These are phyloP conservation scores for Sthenelais limicola DNA, from an alignment of 2,888 invertebrate species.

Conservation along the genomic window DNA sequence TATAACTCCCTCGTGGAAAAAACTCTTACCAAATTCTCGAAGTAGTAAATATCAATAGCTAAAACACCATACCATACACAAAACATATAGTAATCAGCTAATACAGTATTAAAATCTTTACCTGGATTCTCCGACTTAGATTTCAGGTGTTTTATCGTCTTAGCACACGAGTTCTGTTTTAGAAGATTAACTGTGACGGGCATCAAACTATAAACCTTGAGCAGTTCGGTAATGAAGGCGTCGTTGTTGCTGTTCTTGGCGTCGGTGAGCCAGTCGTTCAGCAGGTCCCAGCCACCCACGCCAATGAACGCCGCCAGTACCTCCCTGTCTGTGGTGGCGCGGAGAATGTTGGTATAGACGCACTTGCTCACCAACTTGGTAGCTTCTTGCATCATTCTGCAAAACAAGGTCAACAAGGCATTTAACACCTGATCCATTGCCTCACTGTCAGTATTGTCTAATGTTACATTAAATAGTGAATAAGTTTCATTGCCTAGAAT, in stretches of 20 bases:
- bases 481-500: too few species aligned
- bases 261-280: conserved; percentile 92
- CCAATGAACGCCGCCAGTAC: conserved; percentile 90
- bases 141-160: conserved; percentile 84
- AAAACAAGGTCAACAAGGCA: conserved; percentile 74
- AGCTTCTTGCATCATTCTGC: conserved; percentile 94
- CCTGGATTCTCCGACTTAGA: conserved; percentile 74
- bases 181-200: conserved; percentile 93
- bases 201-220: conserved; percentile 87
- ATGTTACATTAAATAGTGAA: too few species aligned
- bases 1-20: too few species aligned
- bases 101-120: too few species aligned
- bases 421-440: too few species aligned
- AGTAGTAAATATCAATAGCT: too few species aligned
- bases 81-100: conserved; percentile 1
- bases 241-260: conserved; percentile 87
- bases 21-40: too few species aligned
- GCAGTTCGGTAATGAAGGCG: conserved; percentile 88
- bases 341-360: conserved; percentile 93
- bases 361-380: conserved; percentile 96
- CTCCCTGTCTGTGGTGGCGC: conserved; percentile 84
- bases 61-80: neutral
- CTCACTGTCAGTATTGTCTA: too few species aligned
- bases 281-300: conserved; percentile 92
- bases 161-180: conserved; percentile 92